Evolutionary conservation across 2,113 vertebrate genomes (phyloP), one percentile per base, ranked within the genome.

Genomic region (Oophaga pumilio): DNA sequence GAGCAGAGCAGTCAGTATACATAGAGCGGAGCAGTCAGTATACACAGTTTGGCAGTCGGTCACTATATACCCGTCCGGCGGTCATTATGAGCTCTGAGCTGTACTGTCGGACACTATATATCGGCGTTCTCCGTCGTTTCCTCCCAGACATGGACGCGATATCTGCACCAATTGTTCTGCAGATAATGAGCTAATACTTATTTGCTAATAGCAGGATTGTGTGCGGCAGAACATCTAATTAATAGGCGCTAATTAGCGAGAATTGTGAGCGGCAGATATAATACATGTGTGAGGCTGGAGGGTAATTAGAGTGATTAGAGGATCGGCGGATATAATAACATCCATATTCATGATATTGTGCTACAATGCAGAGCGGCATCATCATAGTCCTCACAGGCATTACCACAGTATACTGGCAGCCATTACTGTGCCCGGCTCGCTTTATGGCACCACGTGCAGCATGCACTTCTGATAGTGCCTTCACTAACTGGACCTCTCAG

Each of bases 261-360:
- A 87, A 71, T 81, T 57, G 76, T 50, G 22, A 33, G 85, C 68
- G 24, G 52, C 8, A 86, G 78, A 69, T 79, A 43, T 49, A 87
- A 28, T 57, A 69, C 18, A 43, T 68, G 78, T 71, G 69, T 69
- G 20, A 53, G 56, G 73, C 74, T 33, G 73, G 60, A 64, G 73
- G 22, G 57, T 80, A 87, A 87, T 87, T 87, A 87, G 33, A 60
- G 26, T 49, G 79, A 82, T 82, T 49, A 82, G 56, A 82, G 56
- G 77, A 59, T 79, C 24, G 53, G 56, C 53, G 77, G 59, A 66
- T 49, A 22, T 43, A 49, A 59, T 59, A 50, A 64, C 79, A 82
- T 78, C 49, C 59, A 82, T 82, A 82, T 64, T 82, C 78, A 82
- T 62, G 60, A 59, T 79, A 79, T 64, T 7, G 22, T 64, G 22